These are phyloP conservation scores for Coptodon bakossiorum DNA, from an alignment of 2,113 vertebrate species.

Conservation along the genomic window DNA sequence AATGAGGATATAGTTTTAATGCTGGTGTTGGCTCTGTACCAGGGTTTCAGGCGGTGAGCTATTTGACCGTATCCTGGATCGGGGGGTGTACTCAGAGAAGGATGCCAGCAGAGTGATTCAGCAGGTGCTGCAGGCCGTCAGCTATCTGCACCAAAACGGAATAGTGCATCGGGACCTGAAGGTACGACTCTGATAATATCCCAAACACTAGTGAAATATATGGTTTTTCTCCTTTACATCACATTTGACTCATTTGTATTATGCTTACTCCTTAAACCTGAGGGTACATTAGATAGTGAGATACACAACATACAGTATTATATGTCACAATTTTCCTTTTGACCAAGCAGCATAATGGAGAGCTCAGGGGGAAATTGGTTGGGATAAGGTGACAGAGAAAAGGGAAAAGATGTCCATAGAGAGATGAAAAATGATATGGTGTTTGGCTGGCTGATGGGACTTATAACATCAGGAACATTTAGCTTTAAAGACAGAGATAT, in stretches of 20 bases:
- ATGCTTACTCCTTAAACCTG: fast-evolving
- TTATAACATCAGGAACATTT: neutral
- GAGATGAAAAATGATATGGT: neutral
- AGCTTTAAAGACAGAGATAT: neutral
- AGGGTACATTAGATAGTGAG: fast-evolving
- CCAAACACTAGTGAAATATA: neutral
- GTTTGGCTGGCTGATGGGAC: neutral
- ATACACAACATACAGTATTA: neutral
- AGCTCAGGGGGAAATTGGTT: fast-evolving
- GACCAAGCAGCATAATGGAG: neutral
- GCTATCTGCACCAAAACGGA: slow-evolving; percentile 88
- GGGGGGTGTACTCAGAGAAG: slow-evolving; percentile 90
- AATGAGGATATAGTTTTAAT: neutral
- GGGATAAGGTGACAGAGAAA: neutral
- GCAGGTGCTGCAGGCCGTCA: slow-evolving; percentile 89
- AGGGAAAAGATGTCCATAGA: neutral
- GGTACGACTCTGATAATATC: slow-evolving; percentile 56
- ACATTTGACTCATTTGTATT: neutral
- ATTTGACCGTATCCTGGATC: slow-evolving; percentile 93
- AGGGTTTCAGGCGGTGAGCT: slow-evolving; percentile 95
- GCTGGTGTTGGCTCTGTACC: neutral
- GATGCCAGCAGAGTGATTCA: slow-evolving; percentile 91
- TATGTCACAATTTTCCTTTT: neutral
- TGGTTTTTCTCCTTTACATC: neutral
- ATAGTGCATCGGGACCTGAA: slow-evolving; percentile 93